Percentiles rank a stretch among this genome's conserved stretches.
Conservation (phyloP, 2,797 vertebrate species). For the Buphagus erythrorhynchus region DNA sequence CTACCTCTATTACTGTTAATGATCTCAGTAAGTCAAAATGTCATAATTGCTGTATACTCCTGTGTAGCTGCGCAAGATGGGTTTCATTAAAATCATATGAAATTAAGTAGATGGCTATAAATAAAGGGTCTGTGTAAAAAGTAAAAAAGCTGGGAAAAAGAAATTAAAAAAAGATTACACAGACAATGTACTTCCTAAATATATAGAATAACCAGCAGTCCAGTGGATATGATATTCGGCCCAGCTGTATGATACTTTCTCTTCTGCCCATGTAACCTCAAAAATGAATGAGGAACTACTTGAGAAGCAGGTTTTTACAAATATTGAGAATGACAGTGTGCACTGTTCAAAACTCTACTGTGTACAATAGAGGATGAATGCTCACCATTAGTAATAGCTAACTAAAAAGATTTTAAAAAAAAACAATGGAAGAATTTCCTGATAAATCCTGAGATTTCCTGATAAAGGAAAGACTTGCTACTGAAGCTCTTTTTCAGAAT, state of each 20-base stretch:
- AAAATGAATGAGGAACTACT: not conserved
- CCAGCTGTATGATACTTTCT: not conserved
- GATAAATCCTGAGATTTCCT: not conserved
- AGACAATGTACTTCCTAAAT: not conserved
- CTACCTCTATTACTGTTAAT: not conserved
- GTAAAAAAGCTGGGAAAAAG: not conserved
- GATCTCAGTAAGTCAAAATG: not conserved
- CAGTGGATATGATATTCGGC: not conserved
- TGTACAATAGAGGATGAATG: not conserved
- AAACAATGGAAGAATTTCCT: no score
- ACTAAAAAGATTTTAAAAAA: not conserved
- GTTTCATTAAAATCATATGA: not conserved
- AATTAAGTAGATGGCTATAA: not conserved
- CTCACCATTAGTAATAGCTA: not conserved
- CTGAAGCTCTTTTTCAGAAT: not conserved
- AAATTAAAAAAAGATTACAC: not conserved
- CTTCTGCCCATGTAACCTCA: not conserved
- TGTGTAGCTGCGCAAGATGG: not conserved
- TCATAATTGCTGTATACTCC: not conserved
- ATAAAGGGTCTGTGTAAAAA: not conserved
- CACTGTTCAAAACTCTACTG: not conserved
- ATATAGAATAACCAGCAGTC: not conserved
- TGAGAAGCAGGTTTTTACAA: not conserved
- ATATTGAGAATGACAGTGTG: not conserved
- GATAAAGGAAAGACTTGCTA: not conserved